phyloP scores from a whole-genome alignment of 2,797 vertebrate species.

The Discoglossus pictus region DNA sequence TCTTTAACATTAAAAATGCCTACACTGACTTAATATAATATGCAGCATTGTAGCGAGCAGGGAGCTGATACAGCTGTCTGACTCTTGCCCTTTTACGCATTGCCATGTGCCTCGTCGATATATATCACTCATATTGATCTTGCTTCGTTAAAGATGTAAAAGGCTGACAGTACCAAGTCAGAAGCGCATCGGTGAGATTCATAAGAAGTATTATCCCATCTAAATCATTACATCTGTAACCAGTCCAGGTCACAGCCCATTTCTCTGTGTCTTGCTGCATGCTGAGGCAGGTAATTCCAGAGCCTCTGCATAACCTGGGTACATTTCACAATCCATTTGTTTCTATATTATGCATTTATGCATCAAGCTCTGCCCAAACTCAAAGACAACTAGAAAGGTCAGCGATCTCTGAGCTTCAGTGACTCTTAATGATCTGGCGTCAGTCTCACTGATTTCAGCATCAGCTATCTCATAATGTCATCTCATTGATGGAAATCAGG shows the following conservation, averaged over 20 bases:
- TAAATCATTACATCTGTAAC: conserved; percentile 3
- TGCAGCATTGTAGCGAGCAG: too few relatives aligned
- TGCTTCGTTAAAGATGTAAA: neutral
- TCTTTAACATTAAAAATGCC: too few relatives aligned
- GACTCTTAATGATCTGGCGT: too few relatives aligned
- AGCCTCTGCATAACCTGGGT: neutral
- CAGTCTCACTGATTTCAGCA: too few relatives aligned
- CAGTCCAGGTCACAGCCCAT: neutral
- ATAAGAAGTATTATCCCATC: neutral
- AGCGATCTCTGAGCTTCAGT: neutral
- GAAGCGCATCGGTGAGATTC: neutral
- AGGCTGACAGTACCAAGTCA: conserved; percentile 7
- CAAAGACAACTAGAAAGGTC: neutral
- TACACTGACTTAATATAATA: too few relatives aligned
- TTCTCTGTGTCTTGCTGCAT: neutral
- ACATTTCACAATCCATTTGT: neutral
- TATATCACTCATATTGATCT: too few relatives aligned
- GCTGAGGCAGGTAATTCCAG: too few relatives aligned
- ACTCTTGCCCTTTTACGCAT: too few relatives aligned
- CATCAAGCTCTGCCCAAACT: neutral
- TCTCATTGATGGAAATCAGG: too few relatives aligned
- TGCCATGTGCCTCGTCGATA: too few relatives aligned
- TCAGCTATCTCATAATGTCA: too few relatives aligned
- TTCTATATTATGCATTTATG: neutral
- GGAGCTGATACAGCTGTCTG: too few relatives aligned